Conservation (phyloP, 2,888 invertebrate species). For the Papilio elwesi region DNA sequence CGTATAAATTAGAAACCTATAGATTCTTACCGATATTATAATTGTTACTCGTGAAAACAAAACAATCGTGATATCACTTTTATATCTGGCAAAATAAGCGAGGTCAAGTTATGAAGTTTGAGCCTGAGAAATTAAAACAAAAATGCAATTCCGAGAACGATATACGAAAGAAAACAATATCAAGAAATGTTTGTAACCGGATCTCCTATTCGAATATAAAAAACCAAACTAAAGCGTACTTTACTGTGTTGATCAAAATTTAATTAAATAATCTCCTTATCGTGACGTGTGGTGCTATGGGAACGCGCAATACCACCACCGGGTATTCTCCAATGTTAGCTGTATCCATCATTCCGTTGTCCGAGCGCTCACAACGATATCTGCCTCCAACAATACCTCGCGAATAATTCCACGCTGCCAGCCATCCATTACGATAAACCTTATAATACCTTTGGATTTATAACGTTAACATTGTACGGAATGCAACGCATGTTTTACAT, state of each 20-base stretch:
- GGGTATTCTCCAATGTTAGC: constrained; percentile 56
- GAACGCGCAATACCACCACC: constrained; percentile 46
- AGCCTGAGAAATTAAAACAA: background rate
- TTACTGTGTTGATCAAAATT: no score
- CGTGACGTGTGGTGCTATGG: constrained; percentile 45
- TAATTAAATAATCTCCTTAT: constrained; percentile 12
- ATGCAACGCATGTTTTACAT: constrained; percentile 16
- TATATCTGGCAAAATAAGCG: background rate
- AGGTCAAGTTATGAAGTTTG: background rate
- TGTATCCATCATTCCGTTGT: constrained; percentile 53
- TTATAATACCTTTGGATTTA: constrained; percentile 42
- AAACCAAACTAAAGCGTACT: no score
- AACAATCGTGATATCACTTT: constrained; percentile 10
- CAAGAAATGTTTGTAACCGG: background rate
- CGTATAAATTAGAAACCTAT: no score
- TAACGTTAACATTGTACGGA: constrained; percentile 23
- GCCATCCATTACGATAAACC: constrained; percentile 44
- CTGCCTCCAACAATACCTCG: constrained; percentile 43
- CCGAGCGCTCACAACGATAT: constrained; percentile 42
- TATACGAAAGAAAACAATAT: background rate
- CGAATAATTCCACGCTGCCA: constrained; percentile 39
- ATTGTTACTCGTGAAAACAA: constrained; percentile 13
- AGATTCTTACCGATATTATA: no score
- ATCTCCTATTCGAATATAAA: no score
- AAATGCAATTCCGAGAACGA: background rate